These are phyloP conservation scores for Asarcornis scutulata DNA, from an alignment of 2,113 vertebrate genomes.

Conservation along the genomic window DNA sequence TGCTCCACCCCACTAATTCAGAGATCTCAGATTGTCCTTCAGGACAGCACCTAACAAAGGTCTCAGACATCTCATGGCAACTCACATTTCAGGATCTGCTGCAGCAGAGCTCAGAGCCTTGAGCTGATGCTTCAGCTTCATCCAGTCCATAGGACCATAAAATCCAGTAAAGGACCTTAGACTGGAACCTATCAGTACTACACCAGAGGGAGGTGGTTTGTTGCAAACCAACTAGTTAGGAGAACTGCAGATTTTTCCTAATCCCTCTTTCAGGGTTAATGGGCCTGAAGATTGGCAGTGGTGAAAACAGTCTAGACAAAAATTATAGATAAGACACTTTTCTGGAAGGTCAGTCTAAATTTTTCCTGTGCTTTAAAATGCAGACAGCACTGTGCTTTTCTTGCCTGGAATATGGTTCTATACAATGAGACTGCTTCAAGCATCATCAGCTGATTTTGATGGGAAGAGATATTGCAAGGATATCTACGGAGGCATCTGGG, in stretches of 20 bases:
- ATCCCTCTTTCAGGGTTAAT: not conserved
- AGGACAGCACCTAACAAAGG: not conserved
- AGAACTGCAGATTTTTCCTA: not conserved
- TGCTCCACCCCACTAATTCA: not conserved
- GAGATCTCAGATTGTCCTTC: not conserved
- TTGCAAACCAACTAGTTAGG: not conserved
- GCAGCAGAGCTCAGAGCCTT: not conserved
- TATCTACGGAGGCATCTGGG: not conserved
- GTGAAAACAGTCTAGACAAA: not conserved
- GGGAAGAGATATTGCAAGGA: not conserved
- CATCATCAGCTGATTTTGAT: not conserved
- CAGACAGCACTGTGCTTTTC: too few species aligned
- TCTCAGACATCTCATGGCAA: not conserved
- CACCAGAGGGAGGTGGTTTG: accelerated
- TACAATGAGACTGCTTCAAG: not conserved
- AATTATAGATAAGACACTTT: not conserved
- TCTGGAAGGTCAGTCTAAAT: not conserved
- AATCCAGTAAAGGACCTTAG: not conserved
- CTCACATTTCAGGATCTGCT: not conserved
- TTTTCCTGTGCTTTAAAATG: not conserved
- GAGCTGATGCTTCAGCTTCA: not conserved
- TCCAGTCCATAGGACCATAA: not conserved
- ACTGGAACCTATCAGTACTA: not conserved
- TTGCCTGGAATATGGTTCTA: not conserved
- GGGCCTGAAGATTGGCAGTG: not conserved